A percentile compares a stretch with the other conserved stretches of the same genome.
phyloP scores from a whole-genome alignment of 2,113 vertebrate species.

The Apaloderma vittatum region DNA sequence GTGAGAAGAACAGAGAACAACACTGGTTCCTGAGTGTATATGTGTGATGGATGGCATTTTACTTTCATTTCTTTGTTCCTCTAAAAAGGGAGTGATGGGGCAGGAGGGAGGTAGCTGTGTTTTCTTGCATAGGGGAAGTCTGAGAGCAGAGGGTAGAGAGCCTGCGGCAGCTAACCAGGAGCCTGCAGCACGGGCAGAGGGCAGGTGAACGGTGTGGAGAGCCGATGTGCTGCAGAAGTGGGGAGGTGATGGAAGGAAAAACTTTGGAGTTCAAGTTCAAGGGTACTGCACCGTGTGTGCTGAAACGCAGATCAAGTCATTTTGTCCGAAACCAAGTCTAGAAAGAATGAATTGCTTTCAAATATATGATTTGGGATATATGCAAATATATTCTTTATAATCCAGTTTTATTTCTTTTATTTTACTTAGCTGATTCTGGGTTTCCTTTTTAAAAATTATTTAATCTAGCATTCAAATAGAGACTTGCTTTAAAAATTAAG shows the following conservation, averaged over 20 bases:
- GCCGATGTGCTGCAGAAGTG: not conserved
- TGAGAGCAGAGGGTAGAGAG: not conserved
- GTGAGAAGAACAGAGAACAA: not conserved
- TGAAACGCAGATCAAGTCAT: not conserved
- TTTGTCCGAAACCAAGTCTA: not conserved
- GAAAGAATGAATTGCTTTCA: not conserved
- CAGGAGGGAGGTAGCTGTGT: not conserved
- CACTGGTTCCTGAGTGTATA: not conserved
- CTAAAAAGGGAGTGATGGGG: not conserved
- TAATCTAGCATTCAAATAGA: not conserved
- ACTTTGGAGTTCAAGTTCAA: too few relatives aligned
- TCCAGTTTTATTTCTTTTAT: not conserved
- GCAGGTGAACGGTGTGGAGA: not conserved
- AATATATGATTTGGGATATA: not conserved
- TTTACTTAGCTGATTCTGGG: not conserved
- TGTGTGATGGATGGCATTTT: constrained; percentile 9
- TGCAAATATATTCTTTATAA: not conserved
- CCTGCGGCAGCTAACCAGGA: not conserved
- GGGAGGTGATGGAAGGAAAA: not conserved
- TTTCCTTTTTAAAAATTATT: not conserved
- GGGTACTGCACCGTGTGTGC: not conserved
- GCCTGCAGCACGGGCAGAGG: not conserved
- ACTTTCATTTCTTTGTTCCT: constrained; percentile 11
- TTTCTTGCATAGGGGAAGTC: not conserved
- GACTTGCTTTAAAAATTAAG: not conserved